Conservation (phyloP, 1,140 invertebrate species). For the Magallana gigas region DNA sequence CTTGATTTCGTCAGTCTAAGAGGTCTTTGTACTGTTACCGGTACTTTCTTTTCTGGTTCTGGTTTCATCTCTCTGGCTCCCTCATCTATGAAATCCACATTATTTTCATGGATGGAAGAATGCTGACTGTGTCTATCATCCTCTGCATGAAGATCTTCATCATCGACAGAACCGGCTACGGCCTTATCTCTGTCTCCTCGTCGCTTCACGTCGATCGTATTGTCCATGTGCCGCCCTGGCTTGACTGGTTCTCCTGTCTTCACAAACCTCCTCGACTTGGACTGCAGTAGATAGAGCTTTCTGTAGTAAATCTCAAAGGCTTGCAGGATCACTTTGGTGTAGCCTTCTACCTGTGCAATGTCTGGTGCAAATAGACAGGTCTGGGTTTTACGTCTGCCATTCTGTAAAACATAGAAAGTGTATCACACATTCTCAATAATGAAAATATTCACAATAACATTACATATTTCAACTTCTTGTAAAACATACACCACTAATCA, state of each 20-base stretch:
- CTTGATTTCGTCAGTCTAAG: constrained; percentile 9
- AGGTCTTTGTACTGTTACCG: not conserved
- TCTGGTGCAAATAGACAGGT: constrained; percentile 41
- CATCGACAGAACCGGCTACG: not conserved
- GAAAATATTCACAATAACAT: too few relatives aligned
- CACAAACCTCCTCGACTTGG: constrained; percentile 9
- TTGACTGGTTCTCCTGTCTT: constrained; percentile 45
- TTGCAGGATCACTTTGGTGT: constrained; percentile 45
- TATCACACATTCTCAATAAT: too few relatives aligned
- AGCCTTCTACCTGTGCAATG: not conserved
- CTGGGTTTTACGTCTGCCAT: not conserved
- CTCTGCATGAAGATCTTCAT: not conserved
- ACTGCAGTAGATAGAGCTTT: constrained; percentile 33
- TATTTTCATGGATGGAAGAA: not conserved
- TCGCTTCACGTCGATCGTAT: constrained; percentile 42
- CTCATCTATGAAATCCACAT: not conserved
- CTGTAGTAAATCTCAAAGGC: constrained; percentile 44
- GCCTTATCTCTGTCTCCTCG: constrained; percentile 9
- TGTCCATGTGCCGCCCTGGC: constrained; percentile 43
- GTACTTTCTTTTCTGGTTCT: not conserved
- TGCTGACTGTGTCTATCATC: not conserved
- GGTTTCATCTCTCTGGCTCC: not conserved
- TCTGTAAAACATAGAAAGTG: not conserved
- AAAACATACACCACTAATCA: too few relatives aligned
- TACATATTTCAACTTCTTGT: too few relatives aligned